Percentiles rank a stretch among this genome's conserved stretches.
Conservation (phyloP, 2,113 vertebrate species). For the Cololabis saira region DNA sequence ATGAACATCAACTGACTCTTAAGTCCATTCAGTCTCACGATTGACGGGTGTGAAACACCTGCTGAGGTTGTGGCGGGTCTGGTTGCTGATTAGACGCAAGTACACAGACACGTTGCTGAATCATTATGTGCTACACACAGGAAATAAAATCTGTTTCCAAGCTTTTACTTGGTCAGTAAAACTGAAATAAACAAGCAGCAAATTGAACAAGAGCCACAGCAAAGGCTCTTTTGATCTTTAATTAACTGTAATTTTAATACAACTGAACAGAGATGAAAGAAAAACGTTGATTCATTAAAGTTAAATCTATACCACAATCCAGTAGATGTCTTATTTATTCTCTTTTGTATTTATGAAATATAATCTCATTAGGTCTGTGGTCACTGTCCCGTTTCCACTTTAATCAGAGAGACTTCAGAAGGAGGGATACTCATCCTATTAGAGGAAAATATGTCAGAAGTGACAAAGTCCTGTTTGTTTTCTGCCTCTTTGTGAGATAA, state of each 20-base stretch:
- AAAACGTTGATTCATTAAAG: background rate
- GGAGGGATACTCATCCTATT: background rate
- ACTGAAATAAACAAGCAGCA: too few species aligned
- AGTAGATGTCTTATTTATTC: background rate
- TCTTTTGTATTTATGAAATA: background rate
- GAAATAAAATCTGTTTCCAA: too few species aligned
- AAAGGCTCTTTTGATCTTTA: background rate
- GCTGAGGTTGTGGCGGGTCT: too few species aligned
- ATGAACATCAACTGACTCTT: too few species aligned
- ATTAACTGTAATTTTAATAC: background rate
- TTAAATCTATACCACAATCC: background rate
- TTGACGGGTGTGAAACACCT: too few species aligned
- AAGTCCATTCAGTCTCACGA: too few species aligned
- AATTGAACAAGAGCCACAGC: background rate
- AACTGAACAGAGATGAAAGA: background rate
- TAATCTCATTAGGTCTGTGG: background rate
- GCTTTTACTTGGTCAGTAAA: too few species aligned
- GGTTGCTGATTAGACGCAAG: too few species aligned
- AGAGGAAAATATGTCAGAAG: constrained; percentile 2
- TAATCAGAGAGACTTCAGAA: background rate
- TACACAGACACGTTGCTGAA: too few species aligned
- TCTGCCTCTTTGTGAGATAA: background rate
- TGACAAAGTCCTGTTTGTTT: constrained; percentile 12
- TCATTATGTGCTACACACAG: too few species aligned
- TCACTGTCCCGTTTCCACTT: background rate